Percentiles rank a stretch among this genome's conserved stretches.
These are phyloP conservation scores for Apostichopus japonicus DNA, from an alignment of 35 echinoderm and acorn worm genomes.

Conservation along the genomic window DNA sequence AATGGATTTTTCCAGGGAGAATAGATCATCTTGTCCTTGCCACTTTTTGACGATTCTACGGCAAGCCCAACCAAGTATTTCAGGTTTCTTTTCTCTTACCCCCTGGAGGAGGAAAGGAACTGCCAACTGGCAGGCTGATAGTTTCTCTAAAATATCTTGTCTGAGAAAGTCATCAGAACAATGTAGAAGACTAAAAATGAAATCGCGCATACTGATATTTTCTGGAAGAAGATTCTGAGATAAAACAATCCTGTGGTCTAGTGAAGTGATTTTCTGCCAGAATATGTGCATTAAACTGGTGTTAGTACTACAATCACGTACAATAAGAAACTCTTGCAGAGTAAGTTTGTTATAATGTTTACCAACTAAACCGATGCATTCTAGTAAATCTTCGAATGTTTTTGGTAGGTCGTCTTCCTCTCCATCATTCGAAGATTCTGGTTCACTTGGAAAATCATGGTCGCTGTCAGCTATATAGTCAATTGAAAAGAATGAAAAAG, in stretches of 20 bases:
- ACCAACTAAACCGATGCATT: not conserved
- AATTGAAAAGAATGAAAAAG: not conserved
- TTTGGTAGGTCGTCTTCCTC: not conserved
- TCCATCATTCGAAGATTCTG: not conserved
- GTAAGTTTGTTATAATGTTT: not conserved
- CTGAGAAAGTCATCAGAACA: constrained; percentile 25
- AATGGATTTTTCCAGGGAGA: not conserved
- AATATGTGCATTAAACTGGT: not conserved
- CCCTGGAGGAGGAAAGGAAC: constrained; percentile 12
- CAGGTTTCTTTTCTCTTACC: not conserved
- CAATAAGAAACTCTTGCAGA: not conserved
- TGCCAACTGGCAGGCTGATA: constrained; percentile 41
- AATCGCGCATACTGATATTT: too few relatives aligned
- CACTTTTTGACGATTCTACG: constrained; percentile 36
- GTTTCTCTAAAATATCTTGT: constrained; percentile 47
- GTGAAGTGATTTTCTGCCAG: too few relatives aligned
- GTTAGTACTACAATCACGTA: not conserved
- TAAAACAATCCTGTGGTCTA: too few relatives aligned
- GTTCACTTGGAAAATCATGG: not conserved
- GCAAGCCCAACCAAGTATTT: constrained; percentile 28
- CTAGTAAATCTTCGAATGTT: not conserved
- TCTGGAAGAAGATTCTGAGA: too few relatives aligned
- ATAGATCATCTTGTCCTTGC: not conserved
- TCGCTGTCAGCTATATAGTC: not conserved
- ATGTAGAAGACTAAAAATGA: too few relatives aligned